phyloP scores from a whole-genome alignment of 2,888 invertebrate species.

The Formica aserva region DNA sequence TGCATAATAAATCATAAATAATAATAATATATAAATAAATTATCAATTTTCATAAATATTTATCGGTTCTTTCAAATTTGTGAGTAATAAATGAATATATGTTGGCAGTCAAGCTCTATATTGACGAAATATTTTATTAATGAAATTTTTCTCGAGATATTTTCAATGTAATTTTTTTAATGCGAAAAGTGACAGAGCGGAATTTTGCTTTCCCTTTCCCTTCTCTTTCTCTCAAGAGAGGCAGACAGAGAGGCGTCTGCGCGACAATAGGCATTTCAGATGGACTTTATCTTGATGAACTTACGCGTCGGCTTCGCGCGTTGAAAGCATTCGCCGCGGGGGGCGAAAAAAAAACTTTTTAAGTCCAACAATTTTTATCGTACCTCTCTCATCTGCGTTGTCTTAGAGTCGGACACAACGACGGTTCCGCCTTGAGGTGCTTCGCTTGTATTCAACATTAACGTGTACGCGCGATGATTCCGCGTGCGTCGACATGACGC shows the following conservation, averaged over 20 bases:
- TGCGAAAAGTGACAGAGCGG: conserved; percentile 16
- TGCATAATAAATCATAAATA: not conserved
- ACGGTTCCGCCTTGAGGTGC: not conserved
- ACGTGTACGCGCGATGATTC: not conserved
- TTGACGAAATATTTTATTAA: not conserved
- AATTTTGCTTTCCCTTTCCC: conserved; percentile 20
- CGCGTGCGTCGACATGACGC: not conserved
- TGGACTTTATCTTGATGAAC: conserved; percentile 44
- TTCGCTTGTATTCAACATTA: conserved; percentile 12
- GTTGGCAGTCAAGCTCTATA: no score
- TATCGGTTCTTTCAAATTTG: not conserved
- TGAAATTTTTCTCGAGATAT: not conserved
- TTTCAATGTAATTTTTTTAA: not conserved
- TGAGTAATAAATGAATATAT: not conserved
- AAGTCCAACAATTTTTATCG: conserved; percentile 57
- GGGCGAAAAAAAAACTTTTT: conserved; percentile 31
- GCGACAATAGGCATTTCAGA: conserved; percentile 40
- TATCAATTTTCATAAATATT: not conserved
- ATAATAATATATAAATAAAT: not conserved
- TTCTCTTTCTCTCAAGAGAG: not conserved
- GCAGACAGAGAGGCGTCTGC: conserved; percentile 27
- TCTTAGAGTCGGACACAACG: not conserved
- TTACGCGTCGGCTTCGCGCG: conserved; percentile 10
- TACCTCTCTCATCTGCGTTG: conserved; percentile 10
- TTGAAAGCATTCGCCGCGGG: conserved; percentile 48